These are phyloP conservation scores for Euleptes europaea DNA, from an alignment of 2,113 vertebrate genomes.

Conservation along the genomic window DNA sequence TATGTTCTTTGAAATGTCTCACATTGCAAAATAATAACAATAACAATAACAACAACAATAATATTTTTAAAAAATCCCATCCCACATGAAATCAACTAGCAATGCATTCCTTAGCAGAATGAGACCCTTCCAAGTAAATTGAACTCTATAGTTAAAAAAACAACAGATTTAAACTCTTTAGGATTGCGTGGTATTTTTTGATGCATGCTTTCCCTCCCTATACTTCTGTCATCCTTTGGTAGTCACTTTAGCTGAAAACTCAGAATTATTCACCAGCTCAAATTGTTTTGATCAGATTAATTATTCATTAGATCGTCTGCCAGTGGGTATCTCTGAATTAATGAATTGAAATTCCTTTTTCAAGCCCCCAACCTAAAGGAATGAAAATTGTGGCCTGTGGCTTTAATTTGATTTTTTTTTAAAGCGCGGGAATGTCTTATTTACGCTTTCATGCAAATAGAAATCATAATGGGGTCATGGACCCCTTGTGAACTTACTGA, in stretches of 20 bases:
- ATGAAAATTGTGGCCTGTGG: not conserved
- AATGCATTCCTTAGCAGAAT: no score
- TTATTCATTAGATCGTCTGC: not conserved
- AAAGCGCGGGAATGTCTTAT: not conserved
- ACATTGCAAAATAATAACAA: not conserved
- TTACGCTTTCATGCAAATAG: not conserved
- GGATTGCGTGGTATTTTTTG: not conserved
- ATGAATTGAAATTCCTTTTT: not conserved
- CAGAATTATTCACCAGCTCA: not conserved
- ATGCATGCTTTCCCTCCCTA: constrained; percentile 9
- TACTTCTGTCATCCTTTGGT: not conserved
- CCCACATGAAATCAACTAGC: not conserved
- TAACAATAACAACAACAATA: no score
- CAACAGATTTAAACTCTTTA: no score
- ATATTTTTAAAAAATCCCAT: not conserved
- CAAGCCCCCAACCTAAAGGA: not conserved
- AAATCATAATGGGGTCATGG: not conserved
- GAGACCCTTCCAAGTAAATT: no score
- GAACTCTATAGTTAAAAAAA: no score
- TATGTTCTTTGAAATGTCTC: not conserved
- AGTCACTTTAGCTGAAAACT: not conserved
- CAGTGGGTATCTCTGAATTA: not conserved
- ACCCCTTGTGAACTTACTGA: not conserved
- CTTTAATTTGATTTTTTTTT: not conserved
- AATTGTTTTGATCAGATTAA: not conserved